Conservation (phyloP, 2,113 vertebrate genomes). For the Entomyzon cyanotis region DNA sequence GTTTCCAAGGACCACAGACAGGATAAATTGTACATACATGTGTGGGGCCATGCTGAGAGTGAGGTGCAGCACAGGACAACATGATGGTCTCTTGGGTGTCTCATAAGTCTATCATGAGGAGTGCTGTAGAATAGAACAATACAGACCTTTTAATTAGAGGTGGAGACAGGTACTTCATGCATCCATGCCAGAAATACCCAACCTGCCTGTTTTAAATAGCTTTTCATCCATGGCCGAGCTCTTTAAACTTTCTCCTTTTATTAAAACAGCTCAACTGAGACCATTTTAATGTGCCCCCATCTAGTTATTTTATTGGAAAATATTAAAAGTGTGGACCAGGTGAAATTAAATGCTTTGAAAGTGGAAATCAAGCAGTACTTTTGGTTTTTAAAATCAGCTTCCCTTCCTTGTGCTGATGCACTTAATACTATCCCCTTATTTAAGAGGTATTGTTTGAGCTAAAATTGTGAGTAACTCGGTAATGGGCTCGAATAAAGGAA, state of each 20-base stretch:
- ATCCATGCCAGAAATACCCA: slow-evolving; percentile 57
- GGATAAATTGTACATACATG: neutral
- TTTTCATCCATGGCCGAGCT: slow-evolving; percentile 69
- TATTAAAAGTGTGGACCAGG: slow-evolving; percentile 57
- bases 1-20: neutral
- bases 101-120: neutral
- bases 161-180: slow-evolving; percentile 46
- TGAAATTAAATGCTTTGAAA: slow-evolving; percentile 67
- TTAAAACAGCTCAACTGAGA: slow-evolving; percentile 71
- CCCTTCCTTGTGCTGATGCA: slow-evolving; percentile 27
- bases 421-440: slow-evolving; percentile 44
- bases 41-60: rapidly evolving
- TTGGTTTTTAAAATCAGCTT: slow-evolving; percentile 33
- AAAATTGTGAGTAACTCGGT: slow-evolving; percentile 35
- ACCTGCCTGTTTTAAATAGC: slow-evolving; percentile 54
- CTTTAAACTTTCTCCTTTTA: slow-evolving; percentile 70
- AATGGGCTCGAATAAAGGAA: slow-evolving; percentile 50
- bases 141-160: slow-evolving; percentile 63
- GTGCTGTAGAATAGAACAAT: slow-evolving; percentile 41
- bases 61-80: neutral
- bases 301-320: slow-evolving; percentile 66
- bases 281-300: slow-evolving; percentile 62
- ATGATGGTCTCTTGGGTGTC: neutral
- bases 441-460: slow-evolving; percentile 53
- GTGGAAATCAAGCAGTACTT: slow-evolving; percentile 49